Percentiles rank a stretch among this genome's conserved stretches.
Conservation (phyloP, 2,888 invertebrate genomes). For the Meiosimyza decipiens region DNA sequence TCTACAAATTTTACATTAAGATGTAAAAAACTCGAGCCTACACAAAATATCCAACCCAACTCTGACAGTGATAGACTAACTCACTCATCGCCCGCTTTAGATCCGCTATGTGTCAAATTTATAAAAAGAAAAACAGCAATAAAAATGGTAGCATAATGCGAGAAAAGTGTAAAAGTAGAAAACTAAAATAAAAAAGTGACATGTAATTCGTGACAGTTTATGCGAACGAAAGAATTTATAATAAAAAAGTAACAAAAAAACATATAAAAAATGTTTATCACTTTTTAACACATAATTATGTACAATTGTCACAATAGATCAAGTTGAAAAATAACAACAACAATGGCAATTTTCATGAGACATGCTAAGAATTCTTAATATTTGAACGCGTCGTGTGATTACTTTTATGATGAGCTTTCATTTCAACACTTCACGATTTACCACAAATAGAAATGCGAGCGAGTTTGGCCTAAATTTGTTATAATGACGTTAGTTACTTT, state of each 20-base stretch:
- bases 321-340: background rate
- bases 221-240: constrained; percentile 12
- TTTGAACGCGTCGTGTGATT: background rate
- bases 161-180: background rate
- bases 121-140: too few relatives aligned
- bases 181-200: constrained; percentile 16
- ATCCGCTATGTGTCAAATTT: too few relatives aligned
- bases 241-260: constrained; percentile 1
- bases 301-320: constrained; percentile 22
- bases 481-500: background rate
- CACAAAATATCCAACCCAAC: too few relatives aligned
- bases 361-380: constrained; percentile 10
- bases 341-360: background rate
- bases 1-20: too few relatives aligned
- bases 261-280: constrained; percentile 14
- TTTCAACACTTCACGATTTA: background rate
- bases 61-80: too few relatives aligned
- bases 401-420: too few relatives aligned
- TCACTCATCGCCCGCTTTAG: too few relatives aligned
- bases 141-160: background rate
- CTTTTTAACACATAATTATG: constrained; percentile 23
- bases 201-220: constrained; percentile 35
- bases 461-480: constrained; percentile 12
- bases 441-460: background rate
- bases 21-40: too few relatives aligned